Percentiles rank a stretch among this genome's conserved stretches.
phyloP scores from a whole-genome alignment of 1,140 invertebrate species.

The Zaprionus capensis region DNA sequence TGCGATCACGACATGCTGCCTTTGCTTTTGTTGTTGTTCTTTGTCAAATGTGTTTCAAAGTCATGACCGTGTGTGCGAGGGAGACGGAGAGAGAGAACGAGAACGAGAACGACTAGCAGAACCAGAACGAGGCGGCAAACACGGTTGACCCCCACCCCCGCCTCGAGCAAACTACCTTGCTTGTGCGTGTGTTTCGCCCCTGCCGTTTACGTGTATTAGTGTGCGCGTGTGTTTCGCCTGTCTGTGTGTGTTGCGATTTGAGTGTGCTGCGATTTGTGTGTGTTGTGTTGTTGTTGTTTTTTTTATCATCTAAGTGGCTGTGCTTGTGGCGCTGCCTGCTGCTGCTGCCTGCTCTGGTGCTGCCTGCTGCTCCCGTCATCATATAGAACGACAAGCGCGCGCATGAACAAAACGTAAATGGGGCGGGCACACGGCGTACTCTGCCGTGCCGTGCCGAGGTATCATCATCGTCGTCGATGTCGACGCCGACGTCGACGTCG shows the following conservation, averaged over 20 bases:
- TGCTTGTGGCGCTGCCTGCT: conserved; percentile 33
- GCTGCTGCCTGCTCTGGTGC: conserved; percentile 24
- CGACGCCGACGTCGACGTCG: conserved; percentile 29
- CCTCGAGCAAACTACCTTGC: conserved; percentile 29
- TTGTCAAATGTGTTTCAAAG: conserved; percentile 79
- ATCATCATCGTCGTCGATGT: conserved; percentile 62
- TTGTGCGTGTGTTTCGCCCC: conserved; percentile 31
- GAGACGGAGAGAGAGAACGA: conserved; percentile 20
- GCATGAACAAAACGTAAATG: conserved; percentile 66
- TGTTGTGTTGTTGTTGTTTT: conserved; percentile 32
- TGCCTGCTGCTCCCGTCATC: conserved; percentile 71
- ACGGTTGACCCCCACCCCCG: conserved; percentile 34
- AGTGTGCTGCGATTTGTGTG: conserved; percentile 6
- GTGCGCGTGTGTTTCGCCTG: conserved; percentile 20
- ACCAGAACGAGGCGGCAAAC: conserved; percentile 19
- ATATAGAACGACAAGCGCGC: conserved; percentile 67
- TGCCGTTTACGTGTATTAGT: conserved; percentile 5
- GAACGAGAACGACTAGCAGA: not conserved
- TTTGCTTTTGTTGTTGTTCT: conserved; percentile 20
- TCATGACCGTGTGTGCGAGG: conserved; percentile 60
- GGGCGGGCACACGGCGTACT: conserved; percentile 60
- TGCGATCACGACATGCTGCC: conserved; percentile 41
- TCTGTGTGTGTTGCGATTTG: conserved; percentile 28
- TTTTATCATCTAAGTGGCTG: conserved; percentile 74
- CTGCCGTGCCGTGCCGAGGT: conserved; percentile 45